phyloP scores from a whole-genome alignment of 2,113 vertebrate species.

The Tautogolabrus adspersus region DNA sequence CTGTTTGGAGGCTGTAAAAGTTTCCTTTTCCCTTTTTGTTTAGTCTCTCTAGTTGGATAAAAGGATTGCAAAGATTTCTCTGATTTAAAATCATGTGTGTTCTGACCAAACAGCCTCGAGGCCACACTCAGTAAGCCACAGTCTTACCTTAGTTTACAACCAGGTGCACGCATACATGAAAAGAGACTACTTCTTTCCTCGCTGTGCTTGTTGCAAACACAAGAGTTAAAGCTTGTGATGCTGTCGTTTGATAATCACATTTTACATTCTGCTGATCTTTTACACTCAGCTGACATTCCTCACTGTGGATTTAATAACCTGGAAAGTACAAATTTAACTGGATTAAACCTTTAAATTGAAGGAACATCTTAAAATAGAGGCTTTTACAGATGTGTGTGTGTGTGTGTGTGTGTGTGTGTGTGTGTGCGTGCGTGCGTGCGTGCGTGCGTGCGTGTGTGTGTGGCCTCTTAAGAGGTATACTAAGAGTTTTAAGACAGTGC shows the following conservation, averaged over 20 bases:
- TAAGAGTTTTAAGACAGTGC: too few relatives aligned
- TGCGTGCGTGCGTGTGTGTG: background rate
- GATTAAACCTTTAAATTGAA: constrained; percentile 52
- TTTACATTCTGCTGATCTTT: constrained; percentile 51
- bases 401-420: background rate
- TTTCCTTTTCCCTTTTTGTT: too few relatives aligned
- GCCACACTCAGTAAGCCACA: background rate
- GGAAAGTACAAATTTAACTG: constrained; percentile 56
- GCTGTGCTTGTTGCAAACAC: too few relatives aligned
- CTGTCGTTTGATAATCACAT: constrained; percentile 22
- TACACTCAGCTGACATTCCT: constrained; percentile 52
- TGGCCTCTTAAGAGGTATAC: background rate
- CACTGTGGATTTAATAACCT: constrained; percentile 50
- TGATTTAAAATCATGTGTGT: background rate
- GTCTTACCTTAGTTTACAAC: background rate
- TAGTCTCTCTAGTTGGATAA: background rate
- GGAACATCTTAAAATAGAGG: constrained; percentile 38
- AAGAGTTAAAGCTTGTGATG: background rate
- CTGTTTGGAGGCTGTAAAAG: too few relatives aligned
- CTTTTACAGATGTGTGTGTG: background rate
- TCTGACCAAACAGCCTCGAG: background rate
- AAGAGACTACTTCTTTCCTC: background rate
- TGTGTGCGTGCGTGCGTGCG: too few relatives aligned
- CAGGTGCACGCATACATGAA: background rate
- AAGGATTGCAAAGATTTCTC: background rate